phyloP scores from a whole-genome alignment of 2,888 invertebrate species.

The Rhagium mordax region DNA sequence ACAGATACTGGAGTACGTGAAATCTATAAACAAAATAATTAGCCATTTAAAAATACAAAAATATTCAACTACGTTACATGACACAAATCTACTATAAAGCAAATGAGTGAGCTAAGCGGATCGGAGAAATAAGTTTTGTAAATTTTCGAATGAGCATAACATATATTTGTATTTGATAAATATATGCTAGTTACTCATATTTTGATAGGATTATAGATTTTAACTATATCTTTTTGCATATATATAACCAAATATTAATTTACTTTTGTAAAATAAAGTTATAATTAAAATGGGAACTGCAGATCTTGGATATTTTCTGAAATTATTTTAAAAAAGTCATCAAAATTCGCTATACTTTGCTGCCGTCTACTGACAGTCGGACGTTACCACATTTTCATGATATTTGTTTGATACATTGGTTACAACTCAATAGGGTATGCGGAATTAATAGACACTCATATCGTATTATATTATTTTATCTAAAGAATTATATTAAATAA shows the following conservation, averaged over 20 bases:
- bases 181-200: neutral
- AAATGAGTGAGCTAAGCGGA: neutral
- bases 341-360: too few relatives aligned
- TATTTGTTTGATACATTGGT: too few relatives aligned
- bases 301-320: too few relatives aligned
- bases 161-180: neutral
- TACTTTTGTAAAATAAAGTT: neutral
- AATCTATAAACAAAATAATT: neutral
- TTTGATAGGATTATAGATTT: neutral
- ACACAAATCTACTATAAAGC: neutral
- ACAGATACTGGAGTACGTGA: neutral
- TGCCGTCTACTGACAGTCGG: too few relatives aligned
- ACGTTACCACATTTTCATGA: too few relatives aligned
- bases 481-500: too few relatives aligned
- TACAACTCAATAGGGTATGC: too few relatives aligned
- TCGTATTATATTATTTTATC: too few relatives aligned
- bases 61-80: neutral
- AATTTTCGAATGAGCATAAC: neutral
- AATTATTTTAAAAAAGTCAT: too few relatives aligned
- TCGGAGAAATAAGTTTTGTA: constrained; percentile 17
- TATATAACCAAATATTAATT: neutral
- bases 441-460: too few relatives aligned
- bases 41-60: neutral
- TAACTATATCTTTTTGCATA: neutral
- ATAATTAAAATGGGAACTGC: neutral